A percentile compares a stretch with the other conserved stretches of the same genome.
Evolutionary conservation across 2,113 vertebrate genomes (phyloP).

Genomic region (Amblyornis subalaris): DNA sequence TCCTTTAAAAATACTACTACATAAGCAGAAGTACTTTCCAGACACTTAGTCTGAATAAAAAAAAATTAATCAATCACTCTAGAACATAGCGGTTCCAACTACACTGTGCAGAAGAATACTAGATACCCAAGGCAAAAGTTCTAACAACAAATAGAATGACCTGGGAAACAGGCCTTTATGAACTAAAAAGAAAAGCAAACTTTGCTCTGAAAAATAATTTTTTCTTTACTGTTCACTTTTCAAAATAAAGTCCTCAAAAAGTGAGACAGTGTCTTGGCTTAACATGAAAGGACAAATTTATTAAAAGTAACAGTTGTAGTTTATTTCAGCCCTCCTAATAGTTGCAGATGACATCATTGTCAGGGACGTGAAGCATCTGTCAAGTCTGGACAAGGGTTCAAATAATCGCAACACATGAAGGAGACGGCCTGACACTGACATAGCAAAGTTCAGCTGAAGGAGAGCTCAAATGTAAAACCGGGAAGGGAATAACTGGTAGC

Average conservation of each 20-base stretch:
- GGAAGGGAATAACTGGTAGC: background rate
- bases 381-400: background rate
- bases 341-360: background rate
- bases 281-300: background rate
- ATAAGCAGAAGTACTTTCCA: background rate
- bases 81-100: background rate
- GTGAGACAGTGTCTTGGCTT: background rate
- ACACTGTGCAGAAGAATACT: background rate
- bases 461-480: background rate
- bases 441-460: background rate
- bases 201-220: background rate
- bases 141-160: background rate
- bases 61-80: background rate
- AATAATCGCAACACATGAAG: background rate
- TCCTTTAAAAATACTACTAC: background rate
- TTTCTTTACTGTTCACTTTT: background rate
- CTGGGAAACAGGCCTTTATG: background rate
- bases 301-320: background rate
- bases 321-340: background rate
- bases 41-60: background rate
- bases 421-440: background rate
- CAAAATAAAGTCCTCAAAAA: background rate
- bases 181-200: background rate
- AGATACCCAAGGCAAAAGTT: background rate
- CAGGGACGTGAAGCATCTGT: background rate